A percentile compares a stretch with the other conserved stretches of the same genome.
Evolutionary conservation across 2,888 invertebrate species (phyloP).

Genomic region (Dasypogon diadema): DNA sequence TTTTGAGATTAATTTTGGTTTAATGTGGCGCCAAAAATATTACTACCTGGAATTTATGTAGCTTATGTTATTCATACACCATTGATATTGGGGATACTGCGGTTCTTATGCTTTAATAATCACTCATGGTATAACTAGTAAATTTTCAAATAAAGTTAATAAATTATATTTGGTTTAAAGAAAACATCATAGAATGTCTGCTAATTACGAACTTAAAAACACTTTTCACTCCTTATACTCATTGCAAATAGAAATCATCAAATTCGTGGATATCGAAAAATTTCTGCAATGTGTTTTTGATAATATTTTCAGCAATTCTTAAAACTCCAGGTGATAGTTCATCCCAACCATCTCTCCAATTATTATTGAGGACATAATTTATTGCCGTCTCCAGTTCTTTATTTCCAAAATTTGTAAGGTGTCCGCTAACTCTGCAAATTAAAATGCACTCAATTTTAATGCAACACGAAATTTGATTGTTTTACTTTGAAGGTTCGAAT

Average conservation of each 20-base stretch:
- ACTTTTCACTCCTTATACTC: too few relatives aligned
- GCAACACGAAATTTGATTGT: not conserved
- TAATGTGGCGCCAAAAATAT: too few relatives aligned
- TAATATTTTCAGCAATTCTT: slow-evolving; percentile 59
- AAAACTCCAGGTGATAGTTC: slow-evolving; percentile 60
- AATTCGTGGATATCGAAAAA: slow-evolving; percentile 58
- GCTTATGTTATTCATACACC: too few relatives aligned
- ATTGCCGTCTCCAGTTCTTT: not conserved
- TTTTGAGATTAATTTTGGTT: too few relatives aligned
- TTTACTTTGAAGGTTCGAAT: slow-evolving; percentile 11
- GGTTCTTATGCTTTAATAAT: too few relatives aligned
- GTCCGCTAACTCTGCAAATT: not conserved
- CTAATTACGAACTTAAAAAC: too few relatives aligned
- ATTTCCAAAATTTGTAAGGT: slow-evolving; percentile 57
- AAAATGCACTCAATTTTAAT: not conserved
- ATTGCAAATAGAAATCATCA: slow-evolving; percentile 20
- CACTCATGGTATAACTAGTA: too few relatives aligned
- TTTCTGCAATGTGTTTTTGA: slow-evolving; percentile 60
- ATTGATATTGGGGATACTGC: too few relatives aligned
- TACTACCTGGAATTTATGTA: too few relatives aligned
- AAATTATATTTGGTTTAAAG: too few relatives aligned
- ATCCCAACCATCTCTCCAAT: slow-evolving; percentile 59
- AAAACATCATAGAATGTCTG: too few relatives aligned
- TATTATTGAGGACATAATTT: slow-evolving; percentile 51
- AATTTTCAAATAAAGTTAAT: too few relatives aligned